A percentile compares a stretch with the other conserved stretches of the same genome.
Conservation (phyloP, 2,797 vertebrate genomes). For the Cottoperca gobio region DNA sequence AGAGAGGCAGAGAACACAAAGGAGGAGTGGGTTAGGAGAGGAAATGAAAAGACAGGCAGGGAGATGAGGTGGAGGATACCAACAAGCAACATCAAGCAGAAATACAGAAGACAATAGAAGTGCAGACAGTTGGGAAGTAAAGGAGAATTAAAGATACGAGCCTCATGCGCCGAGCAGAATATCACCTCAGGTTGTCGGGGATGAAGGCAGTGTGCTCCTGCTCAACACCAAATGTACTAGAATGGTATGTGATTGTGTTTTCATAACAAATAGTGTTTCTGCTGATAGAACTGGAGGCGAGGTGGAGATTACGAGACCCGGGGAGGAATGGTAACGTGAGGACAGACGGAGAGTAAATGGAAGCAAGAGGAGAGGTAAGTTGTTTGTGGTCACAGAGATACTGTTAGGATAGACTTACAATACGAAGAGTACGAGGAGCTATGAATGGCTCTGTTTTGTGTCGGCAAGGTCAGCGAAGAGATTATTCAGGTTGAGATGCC, state of each 20-base stretch:
- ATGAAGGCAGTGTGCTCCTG: neutral
- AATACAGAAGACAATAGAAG: constrained; percentile 30
- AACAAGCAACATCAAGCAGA: neutral
- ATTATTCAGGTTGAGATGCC: constrained; percentile 15
- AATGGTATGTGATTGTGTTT: constrained; percentile 54
- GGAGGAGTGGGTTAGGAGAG: constrained; percentile 41
- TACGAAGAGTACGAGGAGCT: neutral
- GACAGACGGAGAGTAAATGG: too few relatives aligned
- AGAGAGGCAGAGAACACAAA: constrained; percentile 17
- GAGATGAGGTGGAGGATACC: constrained; percentile 56
- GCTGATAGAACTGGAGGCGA: constrained; percentile 34
- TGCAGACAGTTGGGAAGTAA: constrained; percentile 2
- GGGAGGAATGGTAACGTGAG: neutral
- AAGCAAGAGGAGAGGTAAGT: too few relatives aligned
- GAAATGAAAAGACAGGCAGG: constrained; percentile 65
- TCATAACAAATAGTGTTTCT: constrained; percentile 53
- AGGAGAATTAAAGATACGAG: neutral
- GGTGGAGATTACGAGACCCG: neutral
- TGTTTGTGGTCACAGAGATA: neutral
- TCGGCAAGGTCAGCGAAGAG: constrained; percentile 24
- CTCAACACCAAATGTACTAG: constrained; percentile 11
- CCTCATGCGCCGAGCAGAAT: too few relatives aligned
- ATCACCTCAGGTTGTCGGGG: neutral
- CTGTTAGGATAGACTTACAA: too few relatives aligned
- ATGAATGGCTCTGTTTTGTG: neutral